These are phyloP conservation scores for Furnarius figulus DNA, from an alignment of 2,113 vertebrate species.

Conservation along the genomic window DNA sequence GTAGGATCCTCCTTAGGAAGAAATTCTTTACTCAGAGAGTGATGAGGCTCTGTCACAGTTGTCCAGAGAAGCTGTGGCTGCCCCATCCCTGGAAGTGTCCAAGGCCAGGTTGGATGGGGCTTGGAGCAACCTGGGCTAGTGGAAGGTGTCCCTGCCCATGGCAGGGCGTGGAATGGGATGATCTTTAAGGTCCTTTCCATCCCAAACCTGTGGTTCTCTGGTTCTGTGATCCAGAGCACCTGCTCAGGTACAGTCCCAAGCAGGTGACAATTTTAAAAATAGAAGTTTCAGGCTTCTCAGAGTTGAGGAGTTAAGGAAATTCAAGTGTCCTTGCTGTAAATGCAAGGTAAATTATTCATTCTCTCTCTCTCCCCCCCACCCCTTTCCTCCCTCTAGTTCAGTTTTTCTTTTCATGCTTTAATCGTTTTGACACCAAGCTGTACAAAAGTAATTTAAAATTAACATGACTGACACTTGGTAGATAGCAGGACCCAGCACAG, in stretches of 20 bases:
- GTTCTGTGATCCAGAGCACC: background rate
- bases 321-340: constrained; percentile 65
- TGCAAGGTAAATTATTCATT: constrained; percentile 71
- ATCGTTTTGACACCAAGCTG: constrained; percentile 90
- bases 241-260: background rate
- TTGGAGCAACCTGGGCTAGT: background rate
- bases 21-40: background rate
- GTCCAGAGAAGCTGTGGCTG: background rate
- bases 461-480: constrained; percentile 90
- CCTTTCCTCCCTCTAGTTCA: constrained; percentile 60
- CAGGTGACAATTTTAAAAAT: background rate
- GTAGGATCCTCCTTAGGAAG: background rate
- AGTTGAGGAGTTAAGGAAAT: constrained; percentile 16
- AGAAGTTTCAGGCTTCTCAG: constrained; percentile 12
- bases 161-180: background rate
- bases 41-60: background rate
- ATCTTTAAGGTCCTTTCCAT: background rate
- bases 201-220: background rate
- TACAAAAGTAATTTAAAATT: constrained; percentile 93
- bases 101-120: rapidly evolving
- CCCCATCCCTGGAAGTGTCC: background rate
- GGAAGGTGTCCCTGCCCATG: background rate
- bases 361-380: background rate
- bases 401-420: constrained; percentile 84
- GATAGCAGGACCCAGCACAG: constrained; percentile 66